Evolutionary conservation across 2,797 vertebrate species (phyloP).

Genomic region (Hydrophis major): DNA sequence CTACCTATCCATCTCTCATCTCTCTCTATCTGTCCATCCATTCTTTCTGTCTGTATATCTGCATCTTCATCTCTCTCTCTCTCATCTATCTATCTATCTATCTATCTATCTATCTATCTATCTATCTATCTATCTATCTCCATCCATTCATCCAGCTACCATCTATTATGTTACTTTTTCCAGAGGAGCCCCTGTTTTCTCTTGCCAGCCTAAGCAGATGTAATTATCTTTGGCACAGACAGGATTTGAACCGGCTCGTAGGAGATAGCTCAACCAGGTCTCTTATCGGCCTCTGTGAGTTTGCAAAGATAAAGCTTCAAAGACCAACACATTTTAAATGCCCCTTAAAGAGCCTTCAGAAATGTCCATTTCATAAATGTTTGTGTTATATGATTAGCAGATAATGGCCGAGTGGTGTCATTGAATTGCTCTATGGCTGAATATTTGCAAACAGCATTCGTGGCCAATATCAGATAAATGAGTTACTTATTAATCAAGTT

Average conservation of each 20-base stretch:
- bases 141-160: not conserved
- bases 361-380: constrained; percentile 86
- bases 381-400: constrained; percentile 81
- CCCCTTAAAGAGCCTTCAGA: constrained; percentile 78
- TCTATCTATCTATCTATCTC: no score
- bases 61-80: no score
- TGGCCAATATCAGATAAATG: constrained; percentile 73
- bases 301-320: constrained; percentile 90
- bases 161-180: accelerated
- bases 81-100: no score
- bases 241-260: not conserved
- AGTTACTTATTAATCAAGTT: constrained; percentile 71
- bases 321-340: constrained; percentile 79
- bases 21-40: no score
- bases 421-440: constrained; percentile 48
- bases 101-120: not conserved
- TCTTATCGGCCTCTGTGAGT: constrained; percentile 61
- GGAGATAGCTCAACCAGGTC: constrained; percentile 34
- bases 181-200: not conserved
- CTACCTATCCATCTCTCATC: no score
- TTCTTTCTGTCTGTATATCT: not conserved
- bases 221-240: constrained; percentile 9
- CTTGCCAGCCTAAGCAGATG: constrained; percentile 25
- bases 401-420: constrained; percentile 70
- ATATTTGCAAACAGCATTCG: constrained; percentile 45